These are phyloP conservation scores for Drosophila sordidula DNA, from an alignment of 2,888 invertebrate species.

Conservation along the genomic window DNA sequence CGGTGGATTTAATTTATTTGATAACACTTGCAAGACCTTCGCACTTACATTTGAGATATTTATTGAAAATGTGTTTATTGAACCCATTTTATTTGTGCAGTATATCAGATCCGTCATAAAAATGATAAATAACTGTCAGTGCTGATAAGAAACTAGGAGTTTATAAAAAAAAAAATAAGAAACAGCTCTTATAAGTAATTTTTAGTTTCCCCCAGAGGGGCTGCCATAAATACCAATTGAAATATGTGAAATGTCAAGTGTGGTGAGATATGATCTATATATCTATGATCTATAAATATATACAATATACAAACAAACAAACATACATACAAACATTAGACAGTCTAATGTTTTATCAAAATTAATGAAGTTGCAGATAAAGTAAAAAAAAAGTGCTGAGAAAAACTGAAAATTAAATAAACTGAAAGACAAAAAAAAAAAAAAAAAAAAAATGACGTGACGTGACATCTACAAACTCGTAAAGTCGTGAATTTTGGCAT, in stretches of 20 bases:
- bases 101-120: constrained; percentile 22
- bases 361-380: constrained; percentile 23
- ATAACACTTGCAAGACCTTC: constrained; percentile 9
- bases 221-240: constrained; percentile 31
- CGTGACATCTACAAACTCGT: background rate
- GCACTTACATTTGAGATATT: constrained; percentile 17
- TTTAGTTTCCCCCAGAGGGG: background rate
- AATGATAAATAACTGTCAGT: constrained; percentile 13
- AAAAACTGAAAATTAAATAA: constrained; percentile 4
- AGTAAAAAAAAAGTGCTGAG: constrained; percentile 8
- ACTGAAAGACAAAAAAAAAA: background rate
- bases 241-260: constrained; percentile 33
- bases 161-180: constrained; percentile 1
- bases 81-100: constrained; percentile 31
- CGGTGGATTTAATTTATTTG: constrained; percentile 2
- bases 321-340: too few species aligned
- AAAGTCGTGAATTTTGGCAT: constrained; percentile 9
- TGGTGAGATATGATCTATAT: constrained; percentile 31
- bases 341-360: constrained; percentile 1
- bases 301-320: background rate
- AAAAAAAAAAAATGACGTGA: background rate
- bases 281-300: constrained; percentile 20
- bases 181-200: background rate
- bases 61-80: constrained; percentile 47
- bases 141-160: constrained; percentile 25